Evolutionary conservation across 2,797 vertebrate genomes (phyloP).

Genomic region (Heterohyrax brucei): DNA sequence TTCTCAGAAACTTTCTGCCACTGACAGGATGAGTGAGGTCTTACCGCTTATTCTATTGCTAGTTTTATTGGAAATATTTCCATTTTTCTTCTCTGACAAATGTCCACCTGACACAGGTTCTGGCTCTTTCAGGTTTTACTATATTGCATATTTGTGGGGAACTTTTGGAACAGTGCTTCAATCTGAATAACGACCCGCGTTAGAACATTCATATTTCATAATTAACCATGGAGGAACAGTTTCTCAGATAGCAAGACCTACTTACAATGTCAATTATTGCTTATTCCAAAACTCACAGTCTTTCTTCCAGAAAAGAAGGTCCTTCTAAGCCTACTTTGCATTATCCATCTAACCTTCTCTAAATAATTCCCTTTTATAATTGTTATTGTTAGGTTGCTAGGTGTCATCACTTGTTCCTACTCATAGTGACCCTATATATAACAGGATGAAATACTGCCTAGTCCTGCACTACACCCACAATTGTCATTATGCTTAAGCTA

Average conservation of each 20-base stretch:
- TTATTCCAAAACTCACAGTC: slow-evolving; percentile 40
- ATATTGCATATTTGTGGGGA: neutral
- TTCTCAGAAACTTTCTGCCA: no score
- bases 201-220: neutral
- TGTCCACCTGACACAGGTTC: neutral
- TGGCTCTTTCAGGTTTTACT: neutral
- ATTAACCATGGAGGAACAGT: neutral
- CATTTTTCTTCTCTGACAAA: neutral
- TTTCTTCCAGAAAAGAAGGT: neutral
- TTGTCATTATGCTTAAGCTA: no score
- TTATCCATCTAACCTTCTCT: neutral
- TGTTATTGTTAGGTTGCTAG: no score
- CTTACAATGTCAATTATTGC: neutral
- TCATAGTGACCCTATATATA: no score
- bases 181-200: neutral
- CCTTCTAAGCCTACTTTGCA: neutral
- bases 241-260: neutral
- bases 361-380: neutral
- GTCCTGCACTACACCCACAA: no score
- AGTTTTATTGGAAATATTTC: neutral
- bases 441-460: no score
- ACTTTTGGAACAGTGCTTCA: neutral
- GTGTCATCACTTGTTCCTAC: no score
- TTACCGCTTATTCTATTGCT: neutral
- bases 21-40: no score